These are phyloP conservation scores for Porites divaricata DNA, from an alignment of 92 coral and sea anemone species.

Conservation along the genomic window DNA sequence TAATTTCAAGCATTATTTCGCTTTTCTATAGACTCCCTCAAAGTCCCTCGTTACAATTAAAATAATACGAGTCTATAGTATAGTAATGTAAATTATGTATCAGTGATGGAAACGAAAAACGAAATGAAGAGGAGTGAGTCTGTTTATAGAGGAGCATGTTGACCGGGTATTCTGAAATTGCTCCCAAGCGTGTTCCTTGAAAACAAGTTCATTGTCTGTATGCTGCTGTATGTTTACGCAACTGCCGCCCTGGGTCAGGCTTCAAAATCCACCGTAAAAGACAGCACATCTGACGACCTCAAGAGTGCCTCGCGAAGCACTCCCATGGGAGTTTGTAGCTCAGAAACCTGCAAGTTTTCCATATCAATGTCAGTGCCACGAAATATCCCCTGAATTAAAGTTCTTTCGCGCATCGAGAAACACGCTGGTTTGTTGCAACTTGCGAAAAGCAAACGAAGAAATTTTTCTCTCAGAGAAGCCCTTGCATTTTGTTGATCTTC, in stretches of 20 bases:
- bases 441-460: constrained; percentile 78
- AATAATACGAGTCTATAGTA: no score
- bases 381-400: constrained; percentile 78
- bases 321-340: constrained; percentile 93
- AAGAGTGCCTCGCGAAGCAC: constrained; percentile 84
- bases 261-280: constrained; percentile 70
- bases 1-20: no score
- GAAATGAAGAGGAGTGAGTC: no score
- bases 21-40: no score
- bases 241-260: neutral
- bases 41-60: no score
- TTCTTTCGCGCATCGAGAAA: constrained; percentile 85
- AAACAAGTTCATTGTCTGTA: no score
- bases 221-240: no score
- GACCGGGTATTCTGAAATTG: no score
- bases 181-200: neutral
- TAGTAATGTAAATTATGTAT: no score
- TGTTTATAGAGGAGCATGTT: no score
- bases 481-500: constrained; percentile 67
- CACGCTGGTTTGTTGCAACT: constrained; percentile 74
- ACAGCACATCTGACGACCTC: constrained; percentile 87
- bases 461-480: constrained; percentile 76
- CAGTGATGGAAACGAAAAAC: no score
- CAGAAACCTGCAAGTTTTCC: constrained; percentile 84
- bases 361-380: constrained; percentile 90